phyloP scores from a whole-genome alignment of 2,888 invertebrate genomes.

The Aphodius granarius region DNA sequence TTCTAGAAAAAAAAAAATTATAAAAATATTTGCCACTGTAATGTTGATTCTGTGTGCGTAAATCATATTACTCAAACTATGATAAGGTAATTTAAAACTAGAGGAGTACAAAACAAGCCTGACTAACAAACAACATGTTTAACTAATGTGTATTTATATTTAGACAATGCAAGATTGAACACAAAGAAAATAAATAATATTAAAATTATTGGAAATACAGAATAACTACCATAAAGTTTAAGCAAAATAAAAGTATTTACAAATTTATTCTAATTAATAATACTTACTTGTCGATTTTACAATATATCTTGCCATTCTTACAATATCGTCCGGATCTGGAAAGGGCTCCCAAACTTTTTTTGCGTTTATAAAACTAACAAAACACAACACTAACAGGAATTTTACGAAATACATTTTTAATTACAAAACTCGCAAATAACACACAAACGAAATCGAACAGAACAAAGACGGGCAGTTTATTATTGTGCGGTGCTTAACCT shows the following conservation, averaged over 20 bases:
- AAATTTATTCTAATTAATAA: too few species aligned
- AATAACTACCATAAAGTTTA: too few species aligned
- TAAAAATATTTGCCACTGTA: not conserved
- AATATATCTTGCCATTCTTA: not conserved
- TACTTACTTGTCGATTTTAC: not conserved
- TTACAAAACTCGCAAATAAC: not conserved
- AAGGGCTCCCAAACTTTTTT: not conserved
- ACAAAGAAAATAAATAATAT: not conserved
- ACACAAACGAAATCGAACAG: not conserved
- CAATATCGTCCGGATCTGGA: not conserved
- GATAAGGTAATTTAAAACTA: not conserved
- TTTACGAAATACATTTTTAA: not conserved
- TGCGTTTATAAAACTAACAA: not conserved
- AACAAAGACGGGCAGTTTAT: not conserved
- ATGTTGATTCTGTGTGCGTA: not conserved
- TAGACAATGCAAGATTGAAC: not conserved
- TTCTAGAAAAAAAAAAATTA: conserved; percentile 52
- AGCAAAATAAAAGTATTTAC: too few species aligned
- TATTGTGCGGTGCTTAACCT: not conserved
- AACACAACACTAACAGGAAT: not conserved
- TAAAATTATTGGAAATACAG: not conserved
- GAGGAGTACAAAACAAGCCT: not conserved
- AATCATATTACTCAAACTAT: not conserved
- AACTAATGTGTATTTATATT: not conserved
- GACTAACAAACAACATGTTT: not conserved